Percentiles rank a stretch among this genome's conserved stretches.
Conservation (phyloP, 2,797 vertebrate species). For the Gephyroberyx darwinii region DNA sequence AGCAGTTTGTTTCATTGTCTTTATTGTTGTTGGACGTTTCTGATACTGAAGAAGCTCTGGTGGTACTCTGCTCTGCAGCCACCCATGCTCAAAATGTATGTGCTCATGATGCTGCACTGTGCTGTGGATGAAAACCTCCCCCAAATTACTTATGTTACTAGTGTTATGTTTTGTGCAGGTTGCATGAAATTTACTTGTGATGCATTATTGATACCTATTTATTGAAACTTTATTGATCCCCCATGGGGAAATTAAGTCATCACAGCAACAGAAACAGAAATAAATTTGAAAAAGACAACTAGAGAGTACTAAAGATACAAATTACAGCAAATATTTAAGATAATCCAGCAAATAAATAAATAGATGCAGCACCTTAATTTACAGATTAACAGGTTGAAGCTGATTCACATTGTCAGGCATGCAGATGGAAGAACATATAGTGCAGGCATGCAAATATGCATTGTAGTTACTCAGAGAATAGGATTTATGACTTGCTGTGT, state of each 20-base stretch:
- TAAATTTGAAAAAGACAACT: too few species aligned
- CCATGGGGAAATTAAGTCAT: neutral
- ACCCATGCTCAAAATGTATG: neutral
- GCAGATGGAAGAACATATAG: too few species aligned
- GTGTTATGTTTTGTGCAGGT: slow-evolving; percentile 7
- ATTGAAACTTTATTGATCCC: neutral
- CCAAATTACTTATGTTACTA: slow-evolving; percentile 12
- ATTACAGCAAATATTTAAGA: too few species aligned
- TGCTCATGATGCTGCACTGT: neutral
- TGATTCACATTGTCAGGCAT: neutral
- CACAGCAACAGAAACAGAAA: neutral
- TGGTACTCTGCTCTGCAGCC: neutral
- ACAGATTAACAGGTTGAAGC: neutral
- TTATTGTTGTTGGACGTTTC: slow-evolving; percentile 13
- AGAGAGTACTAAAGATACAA: too few species aligned
- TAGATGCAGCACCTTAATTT: neutral
- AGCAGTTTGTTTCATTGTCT: slow-evolving; percentile 34
- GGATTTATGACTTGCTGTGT: slow-evolving; percentile 5
- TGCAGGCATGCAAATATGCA: slow-evolving; percentile 2
- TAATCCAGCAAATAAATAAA: too few species aligned
- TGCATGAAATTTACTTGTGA: slow-evolving; percentile 13
- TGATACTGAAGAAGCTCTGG: neutral
- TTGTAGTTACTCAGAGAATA: slow-evolving; percentile 5
- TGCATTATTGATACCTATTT: neutral
- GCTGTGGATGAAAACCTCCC: neutral